Conservation (phyloP, 2,888 invertebrate genomes). For the Bellardia bayeri region DNA sequence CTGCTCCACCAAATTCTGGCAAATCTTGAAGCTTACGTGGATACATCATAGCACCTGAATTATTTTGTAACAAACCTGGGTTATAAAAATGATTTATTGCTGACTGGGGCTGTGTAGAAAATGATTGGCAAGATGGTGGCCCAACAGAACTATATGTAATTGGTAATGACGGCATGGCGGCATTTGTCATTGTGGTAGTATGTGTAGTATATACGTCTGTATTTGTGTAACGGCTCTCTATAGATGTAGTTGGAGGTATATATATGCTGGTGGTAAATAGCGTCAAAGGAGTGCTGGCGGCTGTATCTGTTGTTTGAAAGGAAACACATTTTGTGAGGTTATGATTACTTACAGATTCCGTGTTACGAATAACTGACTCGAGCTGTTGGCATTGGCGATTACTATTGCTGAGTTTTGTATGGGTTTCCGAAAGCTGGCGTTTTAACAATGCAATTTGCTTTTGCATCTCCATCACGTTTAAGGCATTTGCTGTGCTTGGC, state of each 20-base stretch:
- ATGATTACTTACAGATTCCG: no score
- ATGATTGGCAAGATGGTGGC: conserved; percentile 19
- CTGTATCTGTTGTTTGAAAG: no score
- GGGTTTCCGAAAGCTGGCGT: conserved; percentile 26
- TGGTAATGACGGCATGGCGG: neutral
- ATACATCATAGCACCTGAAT: no score
- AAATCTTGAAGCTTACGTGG: no score
- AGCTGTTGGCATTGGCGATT: no score
- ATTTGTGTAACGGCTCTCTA: neutral
- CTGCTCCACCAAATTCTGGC: no score
- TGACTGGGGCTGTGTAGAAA: neutral
- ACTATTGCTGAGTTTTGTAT: no score
- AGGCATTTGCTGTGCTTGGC: neutral
- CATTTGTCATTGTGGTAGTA: neutral
- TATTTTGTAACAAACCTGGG: no score
- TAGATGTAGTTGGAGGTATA: neutral
- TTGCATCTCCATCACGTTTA: conserved; percentile 33
- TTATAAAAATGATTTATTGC: neutral
- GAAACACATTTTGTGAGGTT: no score
- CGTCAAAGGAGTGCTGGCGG: neutral
- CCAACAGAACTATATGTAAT: neutral
- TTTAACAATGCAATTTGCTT: conserved; percentile 38
- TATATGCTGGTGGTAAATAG: neutral
- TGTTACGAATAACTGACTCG: neutral
- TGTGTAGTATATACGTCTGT: neutral